A percentile compares a stretch with the other conserved stretches of the same genome.
Evolutionary conservation across 2,113 vertebrate genomes (phyloP).

Genomic region (Dicaeum eximium): DNA sequence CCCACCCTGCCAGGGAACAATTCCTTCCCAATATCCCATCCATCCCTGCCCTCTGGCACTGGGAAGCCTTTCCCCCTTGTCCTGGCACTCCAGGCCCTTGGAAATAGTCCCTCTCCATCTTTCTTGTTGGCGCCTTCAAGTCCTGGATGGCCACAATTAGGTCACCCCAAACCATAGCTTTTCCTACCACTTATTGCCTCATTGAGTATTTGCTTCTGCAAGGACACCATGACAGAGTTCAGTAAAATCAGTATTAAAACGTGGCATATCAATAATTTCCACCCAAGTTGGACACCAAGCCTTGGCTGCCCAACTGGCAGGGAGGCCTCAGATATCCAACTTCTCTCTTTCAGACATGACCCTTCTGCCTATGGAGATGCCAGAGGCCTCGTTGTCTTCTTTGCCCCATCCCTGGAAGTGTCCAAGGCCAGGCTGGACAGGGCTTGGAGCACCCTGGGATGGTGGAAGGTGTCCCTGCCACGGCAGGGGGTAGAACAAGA

Average conservation of each 20-base stretch:
- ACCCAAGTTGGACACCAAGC: rapidly evolving
- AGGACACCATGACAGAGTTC: neutral
- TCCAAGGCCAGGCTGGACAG: rapidly evolving
- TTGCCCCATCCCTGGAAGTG: neutral
- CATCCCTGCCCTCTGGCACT: rapidly evolving
- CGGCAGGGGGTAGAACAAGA: rapidly evolving
- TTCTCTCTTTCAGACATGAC: neutral
- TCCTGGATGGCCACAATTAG: neutral
- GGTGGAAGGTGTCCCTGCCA: neutral
- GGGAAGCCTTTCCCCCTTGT: neutral
- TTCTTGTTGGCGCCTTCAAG: neutral
- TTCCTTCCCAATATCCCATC: neutral
- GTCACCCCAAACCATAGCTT: neutral
- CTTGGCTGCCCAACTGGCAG: neutral
- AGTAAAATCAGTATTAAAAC: neutral
- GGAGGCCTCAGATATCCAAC: neutral
- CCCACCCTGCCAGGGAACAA: rapidly evolving
- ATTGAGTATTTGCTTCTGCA: neutral
- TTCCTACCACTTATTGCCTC: neutral
- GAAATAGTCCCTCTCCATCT: neutral
- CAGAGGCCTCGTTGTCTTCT: neutral
- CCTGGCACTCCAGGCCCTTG: neutral
- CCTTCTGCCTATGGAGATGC: neutral
- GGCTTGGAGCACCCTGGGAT: neutral
- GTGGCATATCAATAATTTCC: rapidly evolving